Base-by-base conservation (phyloP, 2,113 vertebrate species). In the Scomber colias region DNA sequence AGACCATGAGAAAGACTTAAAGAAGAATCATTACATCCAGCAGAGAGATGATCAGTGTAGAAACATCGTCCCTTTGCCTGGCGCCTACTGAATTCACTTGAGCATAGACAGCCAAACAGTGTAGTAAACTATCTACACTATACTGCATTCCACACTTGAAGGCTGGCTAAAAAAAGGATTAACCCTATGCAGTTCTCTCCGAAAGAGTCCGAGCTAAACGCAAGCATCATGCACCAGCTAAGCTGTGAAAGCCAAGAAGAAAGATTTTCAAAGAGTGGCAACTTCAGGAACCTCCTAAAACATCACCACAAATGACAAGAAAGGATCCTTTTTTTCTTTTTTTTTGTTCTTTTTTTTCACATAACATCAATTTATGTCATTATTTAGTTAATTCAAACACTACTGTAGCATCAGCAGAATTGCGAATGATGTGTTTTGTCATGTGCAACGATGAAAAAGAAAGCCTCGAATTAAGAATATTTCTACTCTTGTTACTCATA, bases 171-270 rank as follows among this genome's bases (percentile, higher is more conserved):
- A 88, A 65, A 74, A 67, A 77, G 19, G n/a, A 55, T 79, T 68
- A 70, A 87, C 75, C 78, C 78, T 73, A 64, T 1, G 75, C 77
- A 77, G 57, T 55, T 71, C 68, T 79, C 55, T 50, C 65, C 64
- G 50, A 54, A 76, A 74, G 77, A 89, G 73, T 89, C 77, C 21
- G 54, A 90, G 87, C 86, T 90, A 82, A 82, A 84, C 40, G 60
- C 77, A 88, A 90, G 87, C 88, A 71, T 87, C 90, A 92, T 91
- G 89, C 92, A 89, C 70, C 81, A 84, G 85, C 76, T 35, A 86
- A 79, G 79, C 77, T 64, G 74, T 75, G 49, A 74, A 81, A 81
- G 87, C 74, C 45, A n/a, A 81, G 72, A 75, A 65, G 75, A 85
- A 69, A 81, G 51, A 84, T 56, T 57, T 27, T 75, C 50, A 75